Base-by-base conservation (phyloP, 64 coral and sea anemone species). In the Montipora sp. region DNA sequence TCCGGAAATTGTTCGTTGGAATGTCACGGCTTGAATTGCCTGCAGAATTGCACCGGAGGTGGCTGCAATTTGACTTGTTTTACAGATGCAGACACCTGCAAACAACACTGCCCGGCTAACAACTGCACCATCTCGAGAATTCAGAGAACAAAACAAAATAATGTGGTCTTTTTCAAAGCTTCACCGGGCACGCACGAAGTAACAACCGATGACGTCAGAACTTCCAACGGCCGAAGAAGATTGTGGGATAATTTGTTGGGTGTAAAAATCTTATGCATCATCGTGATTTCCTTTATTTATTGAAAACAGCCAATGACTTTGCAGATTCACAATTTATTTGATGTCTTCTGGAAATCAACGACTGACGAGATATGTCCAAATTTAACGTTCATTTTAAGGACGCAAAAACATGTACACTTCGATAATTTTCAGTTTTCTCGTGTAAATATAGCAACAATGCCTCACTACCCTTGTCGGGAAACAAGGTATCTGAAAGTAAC, bases 21-120 rank as follows among this genome's bases (percentile, higher is more conserved):
- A 90, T 94, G 93, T 73, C 90, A 94, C 5, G 93, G 87, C 69
- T 36, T 78, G 22, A 60, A 85, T 51, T 94, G 93, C 80, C 81
- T 27, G 5, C 93, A 94, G 22, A 74, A 84, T 46, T 94, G 93
- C 63, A 60, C 66, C 15, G 77, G 83, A 15, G 93, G 93, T 15
- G 93, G 93, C 11, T 94, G 93, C 58, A 84, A 77, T 44, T 51
- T 94, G 87, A 90, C 72, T 6, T 94, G 93, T 53, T 73, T 78
- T 14, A 50, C 63, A 13, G 83, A 48, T 22, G 51, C 80, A 55
- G 47, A 89, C 19, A 23, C 67, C 18, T 94, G 93, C 48, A 61
- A 36, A 18, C 93, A 90, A 83, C 48, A 85, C 82, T 90, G 59
- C 66, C 71, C 80, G 53, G 51, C 48, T 67, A 45, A 78, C 13